Evolutionary conservation across 2,888 invertebrate species (phyloP).

Genomic region (Buathra laborator): DNA sequence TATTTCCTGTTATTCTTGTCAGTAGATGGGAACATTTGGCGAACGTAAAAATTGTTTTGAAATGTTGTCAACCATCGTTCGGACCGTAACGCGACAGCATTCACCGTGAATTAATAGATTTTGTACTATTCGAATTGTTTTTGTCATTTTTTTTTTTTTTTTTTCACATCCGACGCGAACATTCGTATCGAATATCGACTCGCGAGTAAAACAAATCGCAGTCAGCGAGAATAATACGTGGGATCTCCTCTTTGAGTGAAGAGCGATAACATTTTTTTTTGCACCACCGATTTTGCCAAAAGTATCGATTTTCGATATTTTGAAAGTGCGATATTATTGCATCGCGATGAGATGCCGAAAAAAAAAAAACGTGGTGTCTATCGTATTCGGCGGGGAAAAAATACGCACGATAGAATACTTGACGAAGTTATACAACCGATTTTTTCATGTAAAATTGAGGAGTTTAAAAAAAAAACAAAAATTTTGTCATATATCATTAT

Average conservation of each 20-base stretch:
- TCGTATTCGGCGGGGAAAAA: no score
- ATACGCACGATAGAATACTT: no score
- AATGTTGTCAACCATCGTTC: not conserved
- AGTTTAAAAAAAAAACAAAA: no score
- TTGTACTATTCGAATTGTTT: not conserved
- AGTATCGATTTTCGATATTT: no score
- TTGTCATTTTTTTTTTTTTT: not conserved
- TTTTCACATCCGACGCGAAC: not conserved
- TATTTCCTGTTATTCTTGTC: not conserved
- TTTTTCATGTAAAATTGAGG: no score
- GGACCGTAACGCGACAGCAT: not conserved
- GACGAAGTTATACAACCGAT: no score
- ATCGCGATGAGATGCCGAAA: no score
- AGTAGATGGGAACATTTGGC: not conserved
- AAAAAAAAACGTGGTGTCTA: no score
- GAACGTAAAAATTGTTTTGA: not conserved
- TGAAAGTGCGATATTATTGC: no score
- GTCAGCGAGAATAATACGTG: not conserved
- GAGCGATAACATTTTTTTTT: not conserved
- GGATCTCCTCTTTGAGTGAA: not conserved
- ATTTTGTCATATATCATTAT: no score
- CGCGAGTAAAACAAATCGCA: not conserved
- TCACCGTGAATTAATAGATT: not conserved
- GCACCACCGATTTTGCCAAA: no score
- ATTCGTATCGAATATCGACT: not conserved